Evolutionary conservation across 2,888 invertebrate genomes (phyloP).

Genomic region (Rhorus exstirpatorius): DNA sequence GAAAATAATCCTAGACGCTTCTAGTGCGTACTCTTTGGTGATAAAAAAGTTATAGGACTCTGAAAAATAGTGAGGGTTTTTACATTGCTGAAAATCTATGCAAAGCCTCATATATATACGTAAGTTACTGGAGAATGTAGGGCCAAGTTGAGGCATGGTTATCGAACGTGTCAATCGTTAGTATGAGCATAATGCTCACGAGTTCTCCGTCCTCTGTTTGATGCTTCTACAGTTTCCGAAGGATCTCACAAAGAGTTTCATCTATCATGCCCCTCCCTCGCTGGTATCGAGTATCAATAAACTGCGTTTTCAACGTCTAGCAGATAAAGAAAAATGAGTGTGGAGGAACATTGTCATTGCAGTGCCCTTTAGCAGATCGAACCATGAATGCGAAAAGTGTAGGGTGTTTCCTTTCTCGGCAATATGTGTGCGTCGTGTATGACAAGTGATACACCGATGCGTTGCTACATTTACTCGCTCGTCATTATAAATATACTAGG

Average conservation of each 20-base stretch:
- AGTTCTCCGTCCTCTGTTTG: not conserved
- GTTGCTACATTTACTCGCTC: no score
- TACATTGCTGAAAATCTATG: no score
- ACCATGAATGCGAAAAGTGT: not conserved
- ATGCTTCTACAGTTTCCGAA: slow-evolving; percentile 31
- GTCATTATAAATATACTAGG: no score
- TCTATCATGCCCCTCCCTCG: slow-evolving; percentile 18
- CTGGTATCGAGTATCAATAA: slow-evolving; percentile 43
- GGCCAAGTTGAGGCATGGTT: slow-evolving; percentile 17
- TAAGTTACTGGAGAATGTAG: slow-evolving; percentile 1
- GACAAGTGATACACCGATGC: no score
- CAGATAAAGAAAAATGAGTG: slow-evolving; percentile 33
- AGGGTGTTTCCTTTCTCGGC: not conserved
- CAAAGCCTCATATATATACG: no score
- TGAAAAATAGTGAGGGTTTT: no score
- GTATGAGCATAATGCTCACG: slow-evolving; percentile 26
- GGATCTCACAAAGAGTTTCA: slow-evolving; percentile 30
- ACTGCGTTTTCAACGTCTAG: slow-evolving; percentile 5
- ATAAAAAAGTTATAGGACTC: no score
- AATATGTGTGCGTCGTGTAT: not conserved
- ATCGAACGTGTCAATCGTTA: slow-evolving; percentile 32
- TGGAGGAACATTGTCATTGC: slow-evolving; percentile 33
- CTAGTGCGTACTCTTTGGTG: no score
- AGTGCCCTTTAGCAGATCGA: not conserved
- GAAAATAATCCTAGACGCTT: no score